Evolutionary conservation across 2,888 invertebrate genomes (phyloP).

Genomic region (Trissonchulus latispiculum): DNA sequence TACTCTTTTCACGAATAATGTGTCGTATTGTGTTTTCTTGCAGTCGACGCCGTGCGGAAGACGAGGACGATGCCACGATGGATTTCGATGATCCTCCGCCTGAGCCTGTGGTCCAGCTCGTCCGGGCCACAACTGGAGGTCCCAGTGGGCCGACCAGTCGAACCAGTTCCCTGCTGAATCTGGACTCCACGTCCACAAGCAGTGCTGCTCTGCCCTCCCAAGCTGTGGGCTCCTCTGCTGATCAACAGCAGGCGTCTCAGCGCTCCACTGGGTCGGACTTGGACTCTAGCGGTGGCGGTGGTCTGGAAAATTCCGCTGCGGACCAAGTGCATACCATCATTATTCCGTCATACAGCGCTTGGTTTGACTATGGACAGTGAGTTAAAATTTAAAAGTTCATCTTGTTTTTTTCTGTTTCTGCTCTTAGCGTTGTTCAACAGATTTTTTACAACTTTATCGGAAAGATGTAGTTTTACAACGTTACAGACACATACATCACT

Average conservation of each 20-base stretch:
- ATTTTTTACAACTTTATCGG: no score
- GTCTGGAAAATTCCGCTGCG: no score
- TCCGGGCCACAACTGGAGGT: background rate
- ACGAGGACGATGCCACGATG: slow-evolving; percentile 69
- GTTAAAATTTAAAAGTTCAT: no score
- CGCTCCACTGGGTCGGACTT: no score
- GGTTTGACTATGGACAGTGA: slow-evolving; percentile 91
- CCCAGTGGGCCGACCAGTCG: background rate
- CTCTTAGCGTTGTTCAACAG: no score
- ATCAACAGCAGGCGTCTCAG: no score
- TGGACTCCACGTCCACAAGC: slow-evolving; percentile 13
- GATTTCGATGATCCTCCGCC: slow-evolving; percentile 82
- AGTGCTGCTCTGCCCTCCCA: background rate
- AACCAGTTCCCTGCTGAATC: background rate
- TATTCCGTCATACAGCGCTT: slow-evolving; percentile 86
- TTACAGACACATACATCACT: no score
- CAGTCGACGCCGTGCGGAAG: slow-evolving; percentile 40
- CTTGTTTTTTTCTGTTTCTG: no score
- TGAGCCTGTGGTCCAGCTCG: slow-evolving; percentile 67
- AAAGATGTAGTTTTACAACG: no score
- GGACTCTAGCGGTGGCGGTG: no score
- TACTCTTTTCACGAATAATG: no score
- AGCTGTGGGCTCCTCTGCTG: slow-evolving; percentile 18
- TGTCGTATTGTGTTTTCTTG: background rate
- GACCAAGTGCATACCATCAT: slow-evolving; percentile 99